Percentiles rank a stretch among this genome's conserved stretches.
These are phyloP conservation scores for Pangasius djambal DNA, from an alignment of 2,797 vertebrate genomes.

Conservation along the genomic window DNA sequence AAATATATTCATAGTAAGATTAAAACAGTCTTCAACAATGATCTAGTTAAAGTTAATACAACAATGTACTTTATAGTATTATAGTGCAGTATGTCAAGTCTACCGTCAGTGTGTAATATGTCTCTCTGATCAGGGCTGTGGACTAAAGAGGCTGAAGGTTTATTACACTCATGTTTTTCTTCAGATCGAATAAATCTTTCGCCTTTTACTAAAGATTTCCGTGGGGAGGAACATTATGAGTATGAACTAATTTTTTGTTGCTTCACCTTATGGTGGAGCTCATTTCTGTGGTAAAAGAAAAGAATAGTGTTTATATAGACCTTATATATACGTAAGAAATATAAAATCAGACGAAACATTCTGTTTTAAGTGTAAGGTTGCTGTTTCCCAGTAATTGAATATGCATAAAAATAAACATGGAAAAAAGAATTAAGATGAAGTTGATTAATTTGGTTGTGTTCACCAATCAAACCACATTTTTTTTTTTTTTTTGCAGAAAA, in stretches of 20 bases:
- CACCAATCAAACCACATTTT: too few species aligned
- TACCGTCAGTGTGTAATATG: background rate
- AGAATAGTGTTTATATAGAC: too few species aligned
- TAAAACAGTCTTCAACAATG: background rate
- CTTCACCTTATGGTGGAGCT: background rate
- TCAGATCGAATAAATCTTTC: background rate
- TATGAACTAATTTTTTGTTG: background rate
- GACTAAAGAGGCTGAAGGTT: fast-evolving
- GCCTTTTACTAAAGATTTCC: slow-evolving; percentile 34
- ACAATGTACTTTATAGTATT: background rate
- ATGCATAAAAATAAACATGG: too few species aligned
- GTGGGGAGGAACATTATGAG: background rate
- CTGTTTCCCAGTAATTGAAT: too few species aligned
- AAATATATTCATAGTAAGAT: background rate
- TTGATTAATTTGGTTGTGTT: too few species aligned
- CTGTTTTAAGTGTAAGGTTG: fast-evolving
- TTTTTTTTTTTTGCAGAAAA: too few species aligned
- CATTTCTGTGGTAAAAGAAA: fast-evolving
- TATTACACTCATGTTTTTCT: background rate
- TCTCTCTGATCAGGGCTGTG: background rate
- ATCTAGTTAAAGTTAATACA: background rate
- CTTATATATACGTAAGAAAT: too few species aligned
- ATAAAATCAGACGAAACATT: fast-evolving
- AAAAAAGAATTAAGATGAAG: background rate
- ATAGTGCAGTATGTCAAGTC: background rate